Percentiles rank a stretch among this genome's conserved stretches.
Conservation (phyloP, 23 tunicate genomes). For the Ciona savignyi region DNA sequence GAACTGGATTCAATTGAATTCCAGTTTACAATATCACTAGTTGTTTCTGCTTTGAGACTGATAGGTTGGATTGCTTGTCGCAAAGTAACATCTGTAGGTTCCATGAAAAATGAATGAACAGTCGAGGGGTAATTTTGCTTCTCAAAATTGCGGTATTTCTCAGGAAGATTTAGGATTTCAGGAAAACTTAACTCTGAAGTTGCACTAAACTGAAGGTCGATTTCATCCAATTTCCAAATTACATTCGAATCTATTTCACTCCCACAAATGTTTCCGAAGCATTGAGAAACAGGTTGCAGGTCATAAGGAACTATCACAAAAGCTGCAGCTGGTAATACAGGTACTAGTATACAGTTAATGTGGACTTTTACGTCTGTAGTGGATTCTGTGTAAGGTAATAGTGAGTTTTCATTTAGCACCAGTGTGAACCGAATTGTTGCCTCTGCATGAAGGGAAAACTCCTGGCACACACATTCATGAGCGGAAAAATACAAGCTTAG, state of each 20-base stretch:
- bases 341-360: neutral
- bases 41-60: neutral
- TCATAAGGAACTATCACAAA: neutral
- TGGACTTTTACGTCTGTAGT: neutral
- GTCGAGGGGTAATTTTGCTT: neutral
- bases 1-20: neutral
- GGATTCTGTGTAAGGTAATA: neutral
- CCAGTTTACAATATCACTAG: neutral
- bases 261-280: neutral
- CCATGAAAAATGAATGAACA: neutral
- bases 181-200: neutral
- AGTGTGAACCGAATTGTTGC: neutral
- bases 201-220: neutral
- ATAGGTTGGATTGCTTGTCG: neutral
- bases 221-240: neutral
- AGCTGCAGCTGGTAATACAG: neutral
- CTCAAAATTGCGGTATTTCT: neutral
- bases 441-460: neutral
- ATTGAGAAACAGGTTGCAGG: neutral
- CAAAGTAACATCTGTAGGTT: neutral
- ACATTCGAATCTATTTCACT: neutral
- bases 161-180: neutral
- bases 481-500: neutral
- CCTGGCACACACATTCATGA: neutral
- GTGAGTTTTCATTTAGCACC: too few relatives aligned